A percentile compares a stretch with the other conserved stretches of the same genome.
Evolutionary conservation across 1,140 invertebrate genomes (phyloP).

Genomic region (Ceratosolen solmsi): DNA sequence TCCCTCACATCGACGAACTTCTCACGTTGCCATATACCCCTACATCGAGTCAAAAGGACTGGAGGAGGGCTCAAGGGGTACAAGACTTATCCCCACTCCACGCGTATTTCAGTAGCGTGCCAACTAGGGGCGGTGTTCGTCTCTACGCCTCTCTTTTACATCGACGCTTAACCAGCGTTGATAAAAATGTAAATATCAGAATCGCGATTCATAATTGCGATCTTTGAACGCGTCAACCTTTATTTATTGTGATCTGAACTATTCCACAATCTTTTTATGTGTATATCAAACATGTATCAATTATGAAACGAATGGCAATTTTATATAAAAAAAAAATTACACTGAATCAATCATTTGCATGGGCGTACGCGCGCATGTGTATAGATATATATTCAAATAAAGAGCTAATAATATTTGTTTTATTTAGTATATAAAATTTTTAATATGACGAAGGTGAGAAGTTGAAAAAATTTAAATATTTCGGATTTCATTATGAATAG

Average conservation of each 20-base stretch:
- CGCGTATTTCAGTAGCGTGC: constrained; percentile 15
- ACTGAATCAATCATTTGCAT: too few relatives aligned
- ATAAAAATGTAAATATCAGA: neutral
- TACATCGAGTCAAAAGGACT: neutral
- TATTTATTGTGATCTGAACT: neutral
- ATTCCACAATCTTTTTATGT: neutral
- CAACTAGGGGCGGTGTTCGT: neutral
- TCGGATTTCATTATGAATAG: too few relatives aligned
- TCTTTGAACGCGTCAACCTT: neutral
- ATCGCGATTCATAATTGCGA: constrained; percentile 9
- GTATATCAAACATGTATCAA: too few relatives aligned
- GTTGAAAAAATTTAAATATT: too few relatives aligned
- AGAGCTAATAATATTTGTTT: too few relatives aligned
- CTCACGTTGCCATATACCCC: neutral
- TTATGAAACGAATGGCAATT: too few relatives aligned
- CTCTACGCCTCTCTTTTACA: neutral
- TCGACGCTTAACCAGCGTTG: neutral
- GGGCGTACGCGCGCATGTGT: too few relatives aligned
- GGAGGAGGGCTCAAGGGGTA: constrained; percentile 9
- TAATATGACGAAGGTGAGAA: too few relatives aligned
- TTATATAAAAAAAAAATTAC: too few relatives aligned
- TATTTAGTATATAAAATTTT: too few relatives aligned
- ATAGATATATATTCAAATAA: too few relatives aligned
- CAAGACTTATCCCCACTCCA: constrained; percentile 5
- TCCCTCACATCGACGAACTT: neutral